Conservation (phyloP, 2,888 invertebrate species). For the Mythimna pallens region DNA sequence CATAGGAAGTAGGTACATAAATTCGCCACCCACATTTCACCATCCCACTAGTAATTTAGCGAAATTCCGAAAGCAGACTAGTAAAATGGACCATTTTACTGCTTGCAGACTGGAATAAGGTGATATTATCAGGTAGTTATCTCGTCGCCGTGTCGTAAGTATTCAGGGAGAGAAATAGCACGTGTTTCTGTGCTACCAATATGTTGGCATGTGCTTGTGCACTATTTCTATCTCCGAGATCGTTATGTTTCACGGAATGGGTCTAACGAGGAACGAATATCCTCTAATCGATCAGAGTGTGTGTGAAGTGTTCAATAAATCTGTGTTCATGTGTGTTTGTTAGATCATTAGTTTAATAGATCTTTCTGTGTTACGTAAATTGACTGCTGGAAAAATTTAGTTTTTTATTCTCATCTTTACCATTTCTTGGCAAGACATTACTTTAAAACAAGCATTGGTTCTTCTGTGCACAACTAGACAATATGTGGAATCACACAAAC, state of each 20-base stretch:
- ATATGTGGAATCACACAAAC: no score
- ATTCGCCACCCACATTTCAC: conserved; percentile 35
- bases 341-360: conserved; percentile 14
- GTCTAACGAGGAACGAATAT: conserved; percentile 48
- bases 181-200: conserved; percentile 40
- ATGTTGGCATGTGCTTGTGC: conserved; percentile 37
- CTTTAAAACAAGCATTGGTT: no score
- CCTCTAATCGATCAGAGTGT: conserved; percentile 50
- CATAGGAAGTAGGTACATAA: conserved; percentile 37
- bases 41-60: conserved; percentile 1
- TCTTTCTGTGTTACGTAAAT: not conserved
- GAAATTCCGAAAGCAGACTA: conserved; percentile 2
- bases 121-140: conserved; percentile 50
- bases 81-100: conserved; percentile 45
- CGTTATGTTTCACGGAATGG: conserved; percentile 47
- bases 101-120: conserved; percentile 25
- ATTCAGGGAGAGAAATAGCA: conserved; percentile 40
- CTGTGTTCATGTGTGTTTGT: conserved; percentile 32
- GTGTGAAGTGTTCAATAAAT: conserved; percentile 48
- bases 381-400: not conserved
- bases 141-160: conserved; percentile 40
- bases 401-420: not conserved
- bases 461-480: no score
- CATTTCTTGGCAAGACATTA: not conserved
- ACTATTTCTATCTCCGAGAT: conserved; percentile 58